Base-by-base conservation (phyloP, 2,797 vertebrate genomes). In the Cuculus canorus region DNA sequence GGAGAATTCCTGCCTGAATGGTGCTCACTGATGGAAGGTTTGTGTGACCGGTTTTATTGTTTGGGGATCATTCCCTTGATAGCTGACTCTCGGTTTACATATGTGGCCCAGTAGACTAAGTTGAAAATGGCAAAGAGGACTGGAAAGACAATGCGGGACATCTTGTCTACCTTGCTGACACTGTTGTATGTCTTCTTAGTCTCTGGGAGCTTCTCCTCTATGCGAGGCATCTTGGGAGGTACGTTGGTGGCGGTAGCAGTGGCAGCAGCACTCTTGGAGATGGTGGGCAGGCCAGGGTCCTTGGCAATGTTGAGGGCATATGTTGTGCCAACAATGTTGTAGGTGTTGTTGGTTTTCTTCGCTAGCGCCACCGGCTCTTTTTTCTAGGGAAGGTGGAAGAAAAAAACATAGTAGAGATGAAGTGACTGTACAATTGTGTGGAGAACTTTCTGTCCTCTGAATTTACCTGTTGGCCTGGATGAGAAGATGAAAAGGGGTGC, bases 131-230 rank as follows among this genome's bases (percentile, higher is more conserved):
- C 99, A 97, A 99, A 99, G 79, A 99, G 98, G 81, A 99, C 98
- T 6, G 99, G 99, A 97, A 99, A 99, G 96, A 99, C 98, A 83
- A 99, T 99, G 97, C 99, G 99, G 3, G 99, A 99, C 96, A 99
- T 99, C 98, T 99, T 99, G 98, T 99, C 99, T 97, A 99, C 99
- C 98, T 99, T 99, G 98, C 99, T 99, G 98, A 99, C 99, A 0
- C 99, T 99, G 97, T 99, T 99, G 98, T 99, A 99, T 45, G 99
- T 99, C 96, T 99, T 99, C 98, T 98, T 99, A 93, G 98, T 98
- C 86, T 99, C 99, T 37, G 98, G 96, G 2, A 98, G 94, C 91
- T 98, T 98, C 80, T 99, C 99, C 37, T 99, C 99, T 96, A 99
- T 95, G 54, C 97, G 98, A 69, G 98, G 98, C 59, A 98, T 86